Conservation (phyloP, 2,797 vertebrate species). For the Sternarchorhynchus goeldii region DNA sequence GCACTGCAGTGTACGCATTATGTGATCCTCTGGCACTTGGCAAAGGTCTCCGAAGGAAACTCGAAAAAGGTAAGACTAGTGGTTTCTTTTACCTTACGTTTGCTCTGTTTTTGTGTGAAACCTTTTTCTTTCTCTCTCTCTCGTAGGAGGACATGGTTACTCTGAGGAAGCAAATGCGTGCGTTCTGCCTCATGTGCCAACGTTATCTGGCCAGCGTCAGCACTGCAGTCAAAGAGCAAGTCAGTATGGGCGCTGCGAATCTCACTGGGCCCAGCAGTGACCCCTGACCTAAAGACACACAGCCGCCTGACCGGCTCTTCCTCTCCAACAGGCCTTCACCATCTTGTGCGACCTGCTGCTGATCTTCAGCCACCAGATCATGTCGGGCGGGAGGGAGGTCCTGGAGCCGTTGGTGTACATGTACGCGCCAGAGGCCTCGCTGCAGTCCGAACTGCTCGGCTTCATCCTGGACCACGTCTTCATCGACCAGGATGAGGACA, state of each 20-base stretch:
- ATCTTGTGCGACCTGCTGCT: conserved; percentile 97
- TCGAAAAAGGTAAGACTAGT: conserved; percentile 85
- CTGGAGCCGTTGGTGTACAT: conserved; percentile 93
- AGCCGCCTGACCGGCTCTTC: conserved; percentile 22
- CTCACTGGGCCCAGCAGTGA: too few species aligned
- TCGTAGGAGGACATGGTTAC: conserved; percentile 91
- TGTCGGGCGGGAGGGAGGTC: conserved; percentile 92
- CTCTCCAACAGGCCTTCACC: conserved; percentile 87
- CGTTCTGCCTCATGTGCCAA: conserved; percentile 99
- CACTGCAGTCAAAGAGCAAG: conserved; percentile 99
- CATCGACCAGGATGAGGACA: conserved; percentile 98
- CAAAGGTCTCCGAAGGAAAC: conserved; percentile 93
- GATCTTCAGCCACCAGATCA: conserved; percentile 99
- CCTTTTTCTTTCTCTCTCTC: neutral
- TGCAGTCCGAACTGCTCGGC: conserved; percentile 93
- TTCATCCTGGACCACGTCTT: conserved; percentile 99
- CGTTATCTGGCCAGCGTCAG: conserved; percentile 99
- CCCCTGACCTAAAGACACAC: neutral
- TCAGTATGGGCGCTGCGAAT: conserved; percentile 61
- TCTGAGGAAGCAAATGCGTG: conserved; percentile 97
- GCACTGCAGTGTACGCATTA: conserved; percentile 99
- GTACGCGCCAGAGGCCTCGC: conserved; percentile 90
- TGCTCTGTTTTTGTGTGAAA: conserved; percentile 7
- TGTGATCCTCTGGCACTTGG: conserved; percentile 97
- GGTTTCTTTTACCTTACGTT: neutral